Base-by-base conservation (phyloP, 2,888 invertebrate genomes). In the Lobophora halterata region DNA sequence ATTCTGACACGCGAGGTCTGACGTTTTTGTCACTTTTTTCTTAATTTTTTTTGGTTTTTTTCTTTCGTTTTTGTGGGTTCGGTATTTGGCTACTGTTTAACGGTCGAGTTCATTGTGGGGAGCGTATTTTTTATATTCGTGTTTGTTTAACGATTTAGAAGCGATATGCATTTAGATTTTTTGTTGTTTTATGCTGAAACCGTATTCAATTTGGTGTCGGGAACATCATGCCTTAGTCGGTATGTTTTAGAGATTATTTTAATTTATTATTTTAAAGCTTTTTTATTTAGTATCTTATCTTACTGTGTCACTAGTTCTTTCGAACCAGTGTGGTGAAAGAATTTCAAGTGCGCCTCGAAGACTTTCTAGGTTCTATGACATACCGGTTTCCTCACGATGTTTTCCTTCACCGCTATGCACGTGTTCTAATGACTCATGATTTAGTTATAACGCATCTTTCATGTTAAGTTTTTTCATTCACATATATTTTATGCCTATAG, bases 1-100 rank as follows among this genome's bases (percentile, higher is more conserved):
- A 59, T 65, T 79, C 75, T 77, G 72, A 76, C 78, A 76, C 76
- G 79, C 65, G 61, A 68, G 79, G 66, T 80, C 79, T 79, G 61
- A 67, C 19, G 23, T 17, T 42, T 50, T 54, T 37, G 37, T 33
- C 33, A 38, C 26, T 58, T 57, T 53, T 47, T 55, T 52, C 55
- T 49, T 57, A n/a, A n/a, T n/a, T n/a, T 56, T 50, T 55, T 56
- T 43, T 31, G 24, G 46, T 53, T 26, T 39, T 39, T 61, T 65
- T 62, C 62, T 9, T 49, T 58, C 16, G 14, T 58, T 54, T 58
- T 58, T 58, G 45, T 49, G 40, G 56, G 70, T 72, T 78, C 70
- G 65, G 71, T 68, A 66, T 69, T 65, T 57, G 56, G 70, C 77
- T 74, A 65, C 76, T 68, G 76, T 83, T 77, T 75, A 69, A 80